These are phyloP conservation scores for Hormaphis cornu DNA, from an alignment of 1,140 invertebrate species.

Conservation along the genomic window DNA sequence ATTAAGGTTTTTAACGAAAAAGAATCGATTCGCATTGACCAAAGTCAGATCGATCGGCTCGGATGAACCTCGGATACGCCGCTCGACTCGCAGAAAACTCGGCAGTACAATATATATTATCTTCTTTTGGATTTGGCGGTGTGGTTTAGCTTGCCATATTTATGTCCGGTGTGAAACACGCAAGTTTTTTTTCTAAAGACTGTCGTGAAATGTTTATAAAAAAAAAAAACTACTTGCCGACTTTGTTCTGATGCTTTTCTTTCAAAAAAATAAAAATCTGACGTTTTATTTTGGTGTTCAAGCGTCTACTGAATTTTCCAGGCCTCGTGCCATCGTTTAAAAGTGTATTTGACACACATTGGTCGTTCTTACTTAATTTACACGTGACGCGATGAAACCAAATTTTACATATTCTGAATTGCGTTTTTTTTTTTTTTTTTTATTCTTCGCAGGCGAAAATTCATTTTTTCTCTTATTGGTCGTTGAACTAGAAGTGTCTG, in stretches of 20 bases:
- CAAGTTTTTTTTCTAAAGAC: no score
- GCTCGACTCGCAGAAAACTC: no score
- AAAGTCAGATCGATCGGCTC: no score
- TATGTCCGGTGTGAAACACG: no score
- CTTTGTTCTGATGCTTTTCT: slow-evolving; percentile 4
- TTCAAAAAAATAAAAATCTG: slow-evolving; percentile 13
- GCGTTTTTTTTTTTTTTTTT: not conserved
- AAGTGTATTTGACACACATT: not conserved
- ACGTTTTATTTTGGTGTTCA: slow-evolving; percentile 17
- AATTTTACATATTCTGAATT: slow-evolving; percentile 1
- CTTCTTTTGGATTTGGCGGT: no score
- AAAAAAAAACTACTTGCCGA: not conserved
- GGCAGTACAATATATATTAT: no score
- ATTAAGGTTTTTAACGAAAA: no score
- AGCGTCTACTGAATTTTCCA: not conserved
- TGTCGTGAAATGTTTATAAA: not conserved
- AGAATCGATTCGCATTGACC: no score
- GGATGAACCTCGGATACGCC: no score
- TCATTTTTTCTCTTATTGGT: not conserved
- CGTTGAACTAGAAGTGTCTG: not conserved
- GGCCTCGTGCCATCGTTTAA: not conserved
- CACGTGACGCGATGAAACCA: not conserved
- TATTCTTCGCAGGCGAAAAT: not conserved
- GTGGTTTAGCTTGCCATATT: no score
- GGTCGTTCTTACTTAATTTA: not conserved